Conservation (phyloP, 2,797 vertebrate species). For the Neoniphon sammara region DNA sequence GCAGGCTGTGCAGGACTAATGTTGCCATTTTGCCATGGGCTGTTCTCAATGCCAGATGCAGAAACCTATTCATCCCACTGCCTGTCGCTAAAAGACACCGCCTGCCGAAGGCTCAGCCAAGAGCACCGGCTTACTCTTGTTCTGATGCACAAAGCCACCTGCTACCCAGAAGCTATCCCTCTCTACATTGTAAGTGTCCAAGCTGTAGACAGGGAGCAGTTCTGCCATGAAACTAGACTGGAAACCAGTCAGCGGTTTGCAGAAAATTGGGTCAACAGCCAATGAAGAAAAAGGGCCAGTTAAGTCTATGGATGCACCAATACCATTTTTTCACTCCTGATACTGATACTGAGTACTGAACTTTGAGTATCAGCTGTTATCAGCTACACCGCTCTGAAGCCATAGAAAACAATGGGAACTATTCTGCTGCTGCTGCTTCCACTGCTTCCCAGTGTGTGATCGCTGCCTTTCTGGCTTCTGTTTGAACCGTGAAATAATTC, state of each 20-base stretch:
- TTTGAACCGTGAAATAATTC: no score
- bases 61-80: conserved; percentile 23
- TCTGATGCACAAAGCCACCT: conserved; percentile 51
- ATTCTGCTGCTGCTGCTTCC: no score
- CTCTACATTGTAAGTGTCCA: conserved; percentile 35
- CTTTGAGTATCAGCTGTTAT: no score
- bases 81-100: conserved; percentile 2
- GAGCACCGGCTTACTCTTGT: conserved; percentile 46
- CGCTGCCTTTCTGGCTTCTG: no score
- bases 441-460: no score
- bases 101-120: conserved; percentile 45
- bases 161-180: conserved; percentile 39
- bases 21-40: background rate
- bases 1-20: conserved; percentile 1
- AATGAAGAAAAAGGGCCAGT: background rate
- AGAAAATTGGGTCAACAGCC: conserved; percentile 19
- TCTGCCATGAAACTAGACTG: conserved; percentile 30
- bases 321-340: no score
- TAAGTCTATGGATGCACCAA: conserved; percentile 19
- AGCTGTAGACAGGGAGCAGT: conserved; percentile 13
- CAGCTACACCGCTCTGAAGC: no score
- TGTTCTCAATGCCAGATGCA: conserved; percentile 28
- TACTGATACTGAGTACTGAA: no score
- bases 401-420: no score
- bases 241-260: conserved; percentile 54